Evolutionary conservation across 2,113 vertebrate species (phyloP), one percentile per base, ranked within the genome.

Genomic region (Salvelinus fontinalis): DNA sequence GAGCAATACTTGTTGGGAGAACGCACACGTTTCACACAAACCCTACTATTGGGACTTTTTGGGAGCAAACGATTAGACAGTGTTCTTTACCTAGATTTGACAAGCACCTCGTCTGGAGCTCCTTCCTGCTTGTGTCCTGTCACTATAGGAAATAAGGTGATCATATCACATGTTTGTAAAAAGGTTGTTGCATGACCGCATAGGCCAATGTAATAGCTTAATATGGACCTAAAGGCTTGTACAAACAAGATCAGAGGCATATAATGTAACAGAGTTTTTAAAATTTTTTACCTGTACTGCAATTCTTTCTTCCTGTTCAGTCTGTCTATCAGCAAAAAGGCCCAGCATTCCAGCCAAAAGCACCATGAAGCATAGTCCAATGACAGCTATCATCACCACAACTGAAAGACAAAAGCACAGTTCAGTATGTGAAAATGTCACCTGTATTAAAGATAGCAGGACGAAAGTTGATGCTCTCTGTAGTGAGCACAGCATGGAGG

Each of bases 291-390:
- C 90, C 85, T 82, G 65, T 0, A 57, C 16, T 64, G 26, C 1
- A 1, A 4, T 79, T 90, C 27, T 6, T 82, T 48, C 1, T 87
- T 65, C 67, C 77, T 79, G 74, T 83, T 82, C 73, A 54, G 88
- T 18, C 79, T 2, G 64, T 77, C 57, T 24, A 51, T 74, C 48
- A 87, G 71, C n/a, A 31, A 90, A 34, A 11, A 78, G 60, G 2
- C 87, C 83, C 64, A 86, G 66, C 0, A 73, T 26, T 0, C 54
- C 72, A 51, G 73, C 31, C 2, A 90, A 64, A 39, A 88, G 0
- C 14, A 75, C 26, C 76, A 87, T 73, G 0, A 88, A 49, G 1
- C 69, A 80, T 71, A 86, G 11, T 0, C 77, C 68, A 0, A 73
- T 69, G 0, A 88, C 73, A 0, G 71, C 77, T 0, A 80, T 48